phyloP scores from a whole-genome alignment of 2,888 invertebrate species.

The Choreutis nemorana region DNA sequence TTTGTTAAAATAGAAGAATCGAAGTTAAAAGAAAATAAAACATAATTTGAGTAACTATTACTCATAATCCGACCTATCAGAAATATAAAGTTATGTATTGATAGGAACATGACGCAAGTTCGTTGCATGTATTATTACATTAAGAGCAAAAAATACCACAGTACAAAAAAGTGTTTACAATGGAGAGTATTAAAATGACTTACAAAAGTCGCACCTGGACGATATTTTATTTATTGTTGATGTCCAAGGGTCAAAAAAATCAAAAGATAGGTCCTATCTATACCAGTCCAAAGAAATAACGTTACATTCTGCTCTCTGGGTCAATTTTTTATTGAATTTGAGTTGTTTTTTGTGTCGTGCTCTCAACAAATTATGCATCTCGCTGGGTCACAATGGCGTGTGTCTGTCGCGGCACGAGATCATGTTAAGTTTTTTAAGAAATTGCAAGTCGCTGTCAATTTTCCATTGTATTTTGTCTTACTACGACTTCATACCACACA shows the following conservation, averaged over 20 bases:
- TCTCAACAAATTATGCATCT: slow-evolving; percentile 63
- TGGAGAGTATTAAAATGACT: slow-evolving; percentile 26
- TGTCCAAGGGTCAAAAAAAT: slow-evolving; percentile 58
- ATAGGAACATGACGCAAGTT: background rate
- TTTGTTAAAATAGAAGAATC: background rate
- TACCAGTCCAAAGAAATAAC: slow-evolving; percentile 47
- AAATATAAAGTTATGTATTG: background rate
- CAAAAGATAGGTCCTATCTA: slow-evolving; percentile 48
- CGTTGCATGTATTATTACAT: background rate
- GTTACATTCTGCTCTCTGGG: slow-evolving; percentile 46
- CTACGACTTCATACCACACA: slow-evolving; percentile 31
- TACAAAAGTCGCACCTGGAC: slow-evolving; percentile 55
- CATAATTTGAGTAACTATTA: background rate
- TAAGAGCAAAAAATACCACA: slow-evolving; percentile 7
- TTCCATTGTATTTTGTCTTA: slow-evolving; percentile 32
- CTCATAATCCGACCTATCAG: too few species aligned
- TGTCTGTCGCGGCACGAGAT: slow-evolving; percentile 40
- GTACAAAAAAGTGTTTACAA: slow-evolving; percentile 11
- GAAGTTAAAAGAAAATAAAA: background rate
- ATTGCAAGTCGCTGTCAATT: slow-evolving; percentile 43
- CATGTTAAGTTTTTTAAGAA: slow-evolving; percentile 36
- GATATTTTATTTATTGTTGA: slow-evolving; percentile 31
- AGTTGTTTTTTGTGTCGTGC: slow-evolving; percentile 37
- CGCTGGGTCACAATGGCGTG: slow-evolving; percentile 50
- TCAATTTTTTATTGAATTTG: slow-evolving; percentile 45